A percentile compares a stretch with the other conserved stretches of the same genome.
phyloP scores from a whole-genome alignment of 2,113 vertebrate species.

The Colistium nudipinnis region DNA sequence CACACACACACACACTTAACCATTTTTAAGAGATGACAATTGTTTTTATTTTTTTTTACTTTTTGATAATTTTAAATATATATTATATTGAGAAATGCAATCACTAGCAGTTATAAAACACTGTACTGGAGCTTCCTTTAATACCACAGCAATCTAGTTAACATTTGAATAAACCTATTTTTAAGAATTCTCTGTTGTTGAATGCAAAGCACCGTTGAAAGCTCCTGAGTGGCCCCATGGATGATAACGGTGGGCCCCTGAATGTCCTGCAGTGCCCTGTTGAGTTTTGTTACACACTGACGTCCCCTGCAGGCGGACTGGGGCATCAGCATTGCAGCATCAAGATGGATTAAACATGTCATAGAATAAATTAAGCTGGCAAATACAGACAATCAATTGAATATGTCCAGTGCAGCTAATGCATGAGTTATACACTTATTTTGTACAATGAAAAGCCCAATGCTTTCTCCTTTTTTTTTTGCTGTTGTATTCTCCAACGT shows the following conservation, averaged over 20 bases:
- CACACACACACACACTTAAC: neutral
- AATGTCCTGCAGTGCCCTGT: neutral
- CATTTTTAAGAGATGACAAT: too few relatives aligned
- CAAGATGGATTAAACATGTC: neutral
- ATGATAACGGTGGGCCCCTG: neutral
- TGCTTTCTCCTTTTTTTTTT: neutral
- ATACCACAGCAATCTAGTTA: neutral
- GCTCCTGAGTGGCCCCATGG: neutral
- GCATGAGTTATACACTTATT: neutral
- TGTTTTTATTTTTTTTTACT: too few relatives aligned
- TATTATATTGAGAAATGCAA: neutral
- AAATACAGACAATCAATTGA: neutral
- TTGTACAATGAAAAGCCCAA: neutral
- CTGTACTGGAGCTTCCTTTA: neutral
- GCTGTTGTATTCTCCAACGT: neutral
- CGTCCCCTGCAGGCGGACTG: constrained; percentile 57
- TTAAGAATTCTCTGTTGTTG: neutral
- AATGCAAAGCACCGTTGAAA: neutral
- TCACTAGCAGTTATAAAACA: too few relatives aligned
- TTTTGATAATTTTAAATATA: too few relatives aligned
- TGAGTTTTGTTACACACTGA: constrained; percentile 30
- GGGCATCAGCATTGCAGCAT: neutral
- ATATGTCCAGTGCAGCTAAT: neutral
- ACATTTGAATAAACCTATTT: constrained; percentile 9
- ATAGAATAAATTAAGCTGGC: neutral